Base-by-base conservation (phyloP, 2,888 invertebrate species). In the Lordiphosa andalusiaca region DNA sequence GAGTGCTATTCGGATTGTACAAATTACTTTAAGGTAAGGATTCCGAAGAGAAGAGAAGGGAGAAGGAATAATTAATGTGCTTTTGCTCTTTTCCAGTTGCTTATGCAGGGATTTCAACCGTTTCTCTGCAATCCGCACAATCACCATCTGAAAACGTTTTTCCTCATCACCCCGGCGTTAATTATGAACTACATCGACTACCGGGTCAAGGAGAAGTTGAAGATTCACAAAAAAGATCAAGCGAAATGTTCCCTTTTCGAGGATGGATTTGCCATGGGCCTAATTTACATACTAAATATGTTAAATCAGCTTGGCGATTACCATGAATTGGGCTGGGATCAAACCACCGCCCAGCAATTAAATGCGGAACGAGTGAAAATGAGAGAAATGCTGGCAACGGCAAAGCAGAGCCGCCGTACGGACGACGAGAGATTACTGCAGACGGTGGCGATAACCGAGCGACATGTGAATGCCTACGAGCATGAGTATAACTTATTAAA, bases 251-350 rank as follows among this genome's bases (percentile, higher is more conserved):
- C 96, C 1, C 98, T 99, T 87, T 98, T 98, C 9, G 99, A 99
- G 89, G 99, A 99, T 90, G 99, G 99, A 10, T 99, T 99, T 90
- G 95, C 98, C 4, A 96, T 99, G 93, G 99, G 98, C 87, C 90
- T 92, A 13, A 97, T 98, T 0, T 99, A 98, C 85, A 95, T 99
- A 73, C 91, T 98, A 60, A 96, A 96, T 86, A 91, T 99, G 60
- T 90, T 99, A 41, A 94, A 97, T 88, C 98, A 98, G 90, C 93
- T 94, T 75, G 90, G 91, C 16, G 95, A 96, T 81, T 95, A 98
- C 87, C 97, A 98, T 90, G 93, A 96, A 0, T 91, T 99, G 5
- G 97, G 98, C 88, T 99, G 99, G 99, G 98, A 98, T 87, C 93
- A 95, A 74, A 95, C 97, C 2, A 94, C 97, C 7, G 92, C 93